Base-by-base conservation (phyloP, 2,797 vertebrate species). In the Crenichthys baileyi region DNA sequence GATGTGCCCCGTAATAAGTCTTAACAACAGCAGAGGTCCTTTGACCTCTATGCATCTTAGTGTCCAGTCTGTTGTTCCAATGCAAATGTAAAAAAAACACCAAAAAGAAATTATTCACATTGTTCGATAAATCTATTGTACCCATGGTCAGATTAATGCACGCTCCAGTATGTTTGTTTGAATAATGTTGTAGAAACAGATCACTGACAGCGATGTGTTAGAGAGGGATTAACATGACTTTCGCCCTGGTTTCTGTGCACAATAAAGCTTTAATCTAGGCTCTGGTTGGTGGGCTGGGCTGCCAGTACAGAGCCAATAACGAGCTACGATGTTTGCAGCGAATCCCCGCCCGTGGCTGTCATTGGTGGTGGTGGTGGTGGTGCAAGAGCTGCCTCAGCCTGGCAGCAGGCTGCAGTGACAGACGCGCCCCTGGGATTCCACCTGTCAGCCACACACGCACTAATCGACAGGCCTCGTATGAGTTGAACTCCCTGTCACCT, bases 361-460 rank as follows among this genome's bases (percentile, higher is more conserved):
- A 94, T 93, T 77, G 79, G 76, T 78, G 73, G 72, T 67, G 74
- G 53, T 26, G 48, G 18, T 78, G 95, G 81, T 29, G 76, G 41
- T 31, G 78, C 20, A 31, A 72, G 51, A 68, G 74, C 78, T 55
- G 80, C 75, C 80, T 44, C 92, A 95, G 95, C 95, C 94, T 96
- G 96, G 95, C 96, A 96, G 96, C 95, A 95, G 94, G 94, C 95
- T 74, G 94, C 95, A 89, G 94, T 94, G 94, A 96, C 96, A 97
- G 96, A 95, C 95, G 96, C 95, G 95, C 96, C 96, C 96, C 95
- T 95, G 96, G 97, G 97, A 97, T 96, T 96, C 96, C 96, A 97
- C 96, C 96, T 97, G 97, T 97, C 97, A 97, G 94, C 91, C 90
- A 90, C 96, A 95, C 94, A 95, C 93, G 83, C 92, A 92, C 95